Evolutionary conservation across 2,113 vertebrate genomes (phyloP), one percentile per base, ranked within the genome.

Genomic region (Hoplias malabaricus): DNA sequence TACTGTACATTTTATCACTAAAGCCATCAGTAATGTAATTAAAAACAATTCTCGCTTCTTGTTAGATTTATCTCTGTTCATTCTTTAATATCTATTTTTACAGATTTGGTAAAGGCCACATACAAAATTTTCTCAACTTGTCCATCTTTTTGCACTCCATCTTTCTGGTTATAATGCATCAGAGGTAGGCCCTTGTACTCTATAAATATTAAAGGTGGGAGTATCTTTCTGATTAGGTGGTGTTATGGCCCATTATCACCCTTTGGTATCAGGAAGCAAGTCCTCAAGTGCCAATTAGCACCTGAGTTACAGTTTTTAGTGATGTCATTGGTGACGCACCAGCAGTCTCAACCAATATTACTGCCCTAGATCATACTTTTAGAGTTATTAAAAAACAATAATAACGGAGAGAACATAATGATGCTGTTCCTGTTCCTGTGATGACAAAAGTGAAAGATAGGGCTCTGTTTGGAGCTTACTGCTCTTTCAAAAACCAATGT

Each of bases 151-250:
- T 33, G 9, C 5, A n/a, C 27, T 43, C 6, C 25, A 6, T 4
- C 5, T 11, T 4, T 13, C 2, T 61, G 46, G 16, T 43, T 34
- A 61, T 34, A 33, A 7, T 63, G 16, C 33, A 21, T 9, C 31
- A 0, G 31, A n/a, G 0, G 16, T 62, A 2, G 7, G 13, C 36
- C 1, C n/a, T 53, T 42, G 25, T 34, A 56, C 59, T 53, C 31
- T 73, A 9, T 57, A 36, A 29, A 59, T 59, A 43, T 59, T 43
- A 59, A 73, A 63, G 23, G 57, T 56, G 10, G 69, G 2, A 40
- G 70, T 29, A 57, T 33, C 8, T 42, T 43, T 67, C 4, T 56
- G 61, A 67, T 66, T 48, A 46, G 2, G 4, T 67, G 23, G 3
- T 2, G 5, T n/a, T 16, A 4, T 57, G 53, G 16, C 10, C 70